These are phyloP conservation scores for Acyrthosiphon pisum DNA, from an alignment of 1,140 invertebrate genomes.

Conservation along the genomic window DNA sequence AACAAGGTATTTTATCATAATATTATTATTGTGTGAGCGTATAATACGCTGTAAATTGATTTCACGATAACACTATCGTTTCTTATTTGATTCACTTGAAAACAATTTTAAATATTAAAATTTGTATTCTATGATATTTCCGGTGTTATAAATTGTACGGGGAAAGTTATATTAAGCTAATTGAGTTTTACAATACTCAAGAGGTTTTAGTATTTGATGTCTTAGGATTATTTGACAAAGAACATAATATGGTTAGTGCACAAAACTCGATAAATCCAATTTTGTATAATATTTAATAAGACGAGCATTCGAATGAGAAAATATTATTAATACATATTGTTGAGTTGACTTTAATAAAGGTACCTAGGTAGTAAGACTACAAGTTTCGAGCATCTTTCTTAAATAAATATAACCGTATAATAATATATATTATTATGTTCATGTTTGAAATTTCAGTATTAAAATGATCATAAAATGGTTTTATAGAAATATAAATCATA, in stretches of 20 bases:
- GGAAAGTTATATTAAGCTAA: too few relatives aligned
- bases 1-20: background rate
- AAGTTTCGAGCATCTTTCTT: background rate
- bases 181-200: background rate
- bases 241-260: background rate
- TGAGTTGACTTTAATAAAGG: background rate
- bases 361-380: background rate
- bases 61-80: background rate
- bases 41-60: too few relatives aligned
- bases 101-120: background rate
- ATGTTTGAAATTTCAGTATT: background rate
- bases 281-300: background rate
- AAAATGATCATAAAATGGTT: background rate
- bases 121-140: background rate
- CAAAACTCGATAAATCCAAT: background rate
- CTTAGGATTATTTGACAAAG: conserved; percentile 14
- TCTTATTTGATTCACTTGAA: background rate
- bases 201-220: conserved; percentile 3
- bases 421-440: background rate
- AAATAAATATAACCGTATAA: background rate
- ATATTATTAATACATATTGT: conserved; percentile 1
- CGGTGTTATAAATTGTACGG: background rate
- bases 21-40: background rate
- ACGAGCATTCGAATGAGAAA: background rate
- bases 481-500: background rate